Conservation (phyloP, 2,113 vertebrate species). For the Morone chrysops region DNA sequence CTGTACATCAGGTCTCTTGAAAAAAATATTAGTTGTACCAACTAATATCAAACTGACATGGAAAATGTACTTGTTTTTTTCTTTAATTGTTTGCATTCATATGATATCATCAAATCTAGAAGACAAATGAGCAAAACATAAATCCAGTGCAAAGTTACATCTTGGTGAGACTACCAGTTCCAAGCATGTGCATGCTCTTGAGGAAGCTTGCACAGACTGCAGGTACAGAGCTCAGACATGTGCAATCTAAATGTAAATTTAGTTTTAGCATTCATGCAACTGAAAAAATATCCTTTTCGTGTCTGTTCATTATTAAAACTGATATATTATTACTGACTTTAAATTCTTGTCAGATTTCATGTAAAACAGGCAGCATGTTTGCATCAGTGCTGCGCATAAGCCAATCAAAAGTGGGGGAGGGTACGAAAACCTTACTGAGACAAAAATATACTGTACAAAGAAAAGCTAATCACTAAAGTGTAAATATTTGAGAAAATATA, state of each 20-base stretch:
- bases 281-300: neutral
- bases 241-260: slow-evolving; percentile 47
- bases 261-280: slow-evolving; percentile 10
- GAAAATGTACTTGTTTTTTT: too few species aligned
- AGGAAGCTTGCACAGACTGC: neutral
- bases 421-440: neutral
- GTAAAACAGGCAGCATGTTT: neutral
- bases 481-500: too few species aligned
- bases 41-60: too few species aligned
- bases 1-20: neutral
- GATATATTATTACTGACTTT: neutral
- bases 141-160: neutral
- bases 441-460: neutral
- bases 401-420: neutral
- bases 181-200: neutral
- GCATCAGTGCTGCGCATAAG: neutral
- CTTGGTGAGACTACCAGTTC: neutral
- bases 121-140: slow-evolving; percentile 4
- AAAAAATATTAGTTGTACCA: neutral
- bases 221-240: neutral
- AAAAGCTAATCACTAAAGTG: neutral
- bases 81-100: neutral
- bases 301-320: slow-evolving; percentile 1
- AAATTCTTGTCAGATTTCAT: neutral
- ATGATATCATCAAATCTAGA: neutral